phyloP scores from a whole-genome alignment of 1,140 invertebrate genomes.

The Pseudoatta argentina region DNA sequence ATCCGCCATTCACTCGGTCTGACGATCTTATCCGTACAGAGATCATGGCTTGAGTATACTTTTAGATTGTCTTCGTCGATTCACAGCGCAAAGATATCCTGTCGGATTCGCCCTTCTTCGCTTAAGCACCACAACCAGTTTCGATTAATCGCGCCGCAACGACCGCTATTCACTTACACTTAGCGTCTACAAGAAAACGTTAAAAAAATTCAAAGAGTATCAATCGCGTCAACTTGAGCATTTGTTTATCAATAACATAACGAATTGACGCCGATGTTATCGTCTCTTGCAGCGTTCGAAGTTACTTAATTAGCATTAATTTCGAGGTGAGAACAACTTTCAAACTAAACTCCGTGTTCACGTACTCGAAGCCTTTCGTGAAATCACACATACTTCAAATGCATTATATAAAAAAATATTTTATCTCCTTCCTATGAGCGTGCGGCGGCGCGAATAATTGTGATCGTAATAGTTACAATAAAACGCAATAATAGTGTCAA shows the following conservation, averaged over 20 bases:
- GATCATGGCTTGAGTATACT: conserved; percentile 45
- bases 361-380: conserved; percentile 15
- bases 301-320: conserved; percentile 36
- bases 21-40: conserved; percentile 30
- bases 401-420: conserved; percentile 71
- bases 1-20: conserved; percentile 27
- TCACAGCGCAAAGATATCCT: conserved; percentile 53
- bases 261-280: background rate
- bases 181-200: conserved; percentile 38
- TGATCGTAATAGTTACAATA: conserved; percentile 71
- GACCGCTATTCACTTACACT: background rate
- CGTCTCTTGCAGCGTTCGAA: background rate
- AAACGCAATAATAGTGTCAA: conserved; percentile 74
- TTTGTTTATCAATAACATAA: conserved; percentile 35
- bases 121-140: conserved; percentile 61
- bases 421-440: conserved; percentile 18
- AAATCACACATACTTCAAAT: conserved; percentile 9
- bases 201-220: conserved; percentile 5
- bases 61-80: conserved; percentile 64
- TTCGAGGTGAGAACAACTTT: conserved; percentile 20
- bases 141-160: conserved; percentile 50
- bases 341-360: conserved; percentile 34
- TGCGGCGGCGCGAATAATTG: conserved; percentile 58
- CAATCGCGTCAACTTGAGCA: conserved; percentile 19
- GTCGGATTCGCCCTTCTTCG: conserved; percentile 59